Base-by-base conservation (phyloP, 1,140 invertebrate species). In the Asbolus verrucosus region DNA sequence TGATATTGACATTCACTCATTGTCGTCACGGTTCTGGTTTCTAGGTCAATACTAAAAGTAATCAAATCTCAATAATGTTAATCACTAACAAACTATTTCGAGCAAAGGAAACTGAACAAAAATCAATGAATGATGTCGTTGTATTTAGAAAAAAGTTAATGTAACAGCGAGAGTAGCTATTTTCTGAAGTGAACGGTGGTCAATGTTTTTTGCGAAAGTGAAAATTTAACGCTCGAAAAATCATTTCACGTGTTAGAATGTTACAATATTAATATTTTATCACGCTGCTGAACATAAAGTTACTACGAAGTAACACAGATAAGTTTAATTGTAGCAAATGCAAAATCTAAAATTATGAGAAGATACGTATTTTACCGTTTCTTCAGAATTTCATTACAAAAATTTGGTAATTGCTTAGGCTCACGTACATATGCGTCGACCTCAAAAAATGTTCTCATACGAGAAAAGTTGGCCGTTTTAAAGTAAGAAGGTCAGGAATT, bases 31-130 rank as follows among this genome's bases (percentile, higher is more conserved):
- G 62, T 18, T 30, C 30, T 43, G 9, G n/a, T 65, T 65, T 65
- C 62, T 65, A 46, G 62, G 62, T 41, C 62, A 65, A 46, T 27
- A 63, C 39, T 63, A 63, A 63, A 63, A 63, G 61, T 21, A 11
- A 63, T 63, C 31, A 38, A 54, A 54, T 54, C 21, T 24, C 21
- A 24, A 27, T 21, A 54, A 3, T 27, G 19, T 27, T 54, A 27
- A 54, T 8, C 14, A 27, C 27, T 54, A 21, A 54, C 3, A 27
- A 54, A 54, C 46, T 13, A 54, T 54, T 54, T 6, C 5, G 15
- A 14, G 5, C 15, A 14, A 9, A 31, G n/a, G 46, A 54, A n/a
- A n/a, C n/a, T n/a, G n/a, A n/a, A n/a, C n/a, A n/a, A n/a, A n/a
- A n/a, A n/a, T n/a, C n/a, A n/a, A n/a, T n/a, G 21, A 46, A 18